phyloP scores from a whole-genome alignment of 2,888 invertebrate species.

The Drosophila maculinotata region DNA sequence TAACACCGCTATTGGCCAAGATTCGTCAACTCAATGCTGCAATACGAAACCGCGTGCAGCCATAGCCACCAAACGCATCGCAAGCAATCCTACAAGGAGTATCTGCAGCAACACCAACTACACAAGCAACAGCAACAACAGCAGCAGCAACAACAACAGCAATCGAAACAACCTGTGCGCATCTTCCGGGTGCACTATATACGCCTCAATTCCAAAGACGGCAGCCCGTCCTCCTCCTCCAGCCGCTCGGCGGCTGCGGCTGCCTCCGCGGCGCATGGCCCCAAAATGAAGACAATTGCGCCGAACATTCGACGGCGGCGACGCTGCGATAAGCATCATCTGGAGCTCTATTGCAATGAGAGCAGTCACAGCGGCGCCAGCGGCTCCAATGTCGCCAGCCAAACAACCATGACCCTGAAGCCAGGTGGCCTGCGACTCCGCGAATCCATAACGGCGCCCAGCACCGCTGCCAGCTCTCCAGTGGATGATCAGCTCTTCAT shows the following conservation, averaged over 20 bases:
- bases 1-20: slow-evolving; percentile 22
- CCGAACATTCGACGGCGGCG: slow-evolving; percentile 88
- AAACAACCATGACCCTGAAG: slow-evolving; percentile 46
- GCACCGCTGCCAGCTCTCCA: slow-evolving; percentile 78
- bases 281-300: slow-evolving; percentile 88
- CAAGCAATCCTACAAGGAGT: slow-evolving; percentile 38
- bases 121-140: slow-evolving; percentile 50
- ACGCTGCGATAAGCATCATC: slow-evolving; percentile 88
- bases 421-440: slow-evolving; percentile 59
- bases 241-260: slow-evolving; percentile 49
- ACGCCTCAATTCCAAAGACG: slow-evolving; percentile 80
- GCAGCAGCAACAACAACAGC: slow-evolving; percentile 43
- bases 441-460: slow-evolving; percentile 73
- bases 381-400: slow-evolving; percentile 12
- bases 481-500: slow-evolving; percentile 79
- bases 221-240: slow-evolving; percentile 51
- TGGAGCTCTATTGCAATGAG: slow-evolving; percentile 85
- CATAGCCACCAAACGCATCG: slow-evolving; percentile 58
- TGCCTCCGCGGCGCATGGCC: slow-evolving; percentile 58
- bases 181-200: slow-evolving; percentile 80
- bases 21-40: slow-evolving; percentile 66
- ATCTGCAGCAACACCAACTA: slow-evolving; percentile 52
- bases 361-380: slow-evolving; percentile 7
- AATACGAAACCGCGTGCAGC: slow-evolving; percentile 68
- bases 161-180: slow-evolving; percentile 67